phyloP scores from a whole-genome alignment of 2,888 invertebrate species.

The Drosophila subquinaria region DNA sequence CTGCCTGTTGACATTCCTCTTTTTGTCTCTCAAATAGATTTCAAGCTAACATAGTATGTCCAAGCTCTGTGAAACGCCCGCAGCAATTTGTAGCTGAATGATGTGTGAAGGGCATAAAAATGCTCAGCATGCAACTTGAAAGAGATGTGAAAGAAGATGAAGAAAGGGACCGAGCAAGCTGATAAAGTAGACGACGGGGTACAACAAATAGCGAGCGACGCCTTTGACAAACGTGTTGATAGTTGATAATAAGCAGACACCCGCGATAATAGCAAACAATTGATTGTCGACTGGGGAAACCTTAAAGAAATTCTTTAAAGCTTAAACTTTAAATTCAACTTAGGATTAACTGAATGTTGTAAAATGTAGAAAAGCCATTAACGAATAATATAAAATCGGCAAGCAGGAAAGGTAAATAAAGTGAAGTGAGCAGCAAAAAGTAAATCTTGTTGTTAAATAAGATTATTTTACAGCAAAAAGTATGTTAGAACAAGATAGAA shows the following conservation, averaged over 20 bases:
- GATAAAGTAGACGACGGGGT: constrained; percentile 69
- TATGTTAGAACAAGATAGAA: no score
- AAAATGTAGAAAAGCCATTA: no score
- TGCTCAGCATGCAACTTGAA: constrained; percentile 40
- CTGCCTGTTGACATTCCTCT: constrained; percentile 71
- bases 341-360: neutral
- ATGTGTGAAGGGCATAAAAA: constrained; percentile 81
- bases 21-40: constrained; percentile 73
- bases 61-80: constrained; percentile 67
- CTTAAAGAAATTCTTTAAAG: constrained; percentile 15
- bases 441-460: neutral
- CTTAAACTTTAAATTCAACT: constrained; percentile 10
- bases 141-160: neutral
- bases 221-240: constrained; percentile 67
- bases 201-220: constrained; percentile 48
- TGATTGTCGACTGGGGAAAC: constrained; percentile 22
- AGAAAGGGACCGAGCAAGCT: constrained; percentile 3
- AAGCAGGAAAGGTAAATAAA: no score
- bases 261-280: constrained; percentile 41
- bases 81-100: constrained; percentile 82
- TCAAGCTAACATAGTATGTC: constrained; percentile 43
- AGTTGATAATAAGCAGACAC: constrained; percentile 52
- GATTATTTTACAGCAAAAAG: no score
- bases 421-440: neutral
- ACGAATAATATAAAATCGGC: no score